Evolutionary conservation across 2,113 vertebrate genomes (phyloP).

Genomic region (Tragelaphus strepsiceros): DNA sequence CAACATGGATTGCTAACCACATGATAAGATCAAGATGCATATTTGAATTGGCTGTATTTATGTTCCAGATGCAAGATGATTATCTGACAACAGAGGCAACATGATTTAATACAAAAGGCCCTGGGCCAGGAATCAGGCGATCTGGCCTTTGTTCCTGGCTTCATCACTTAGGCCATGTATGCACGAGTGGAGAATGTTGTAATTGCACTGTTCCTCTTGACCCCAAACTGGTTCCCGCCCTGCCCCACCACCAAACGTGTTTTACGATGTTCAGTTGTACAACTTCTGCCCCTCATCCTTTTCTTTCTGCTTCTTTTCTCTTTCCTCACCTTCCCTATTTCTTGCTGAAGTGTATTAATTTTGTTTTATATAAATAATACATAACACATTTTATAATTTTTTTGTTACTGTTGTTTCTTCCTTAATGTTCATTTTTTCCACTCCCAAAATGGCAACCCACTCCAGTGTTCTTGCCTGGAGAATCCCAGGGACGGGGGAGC

Average conservation of each 20-base stretch:
- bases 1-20: slow-evolving; percentile 55
- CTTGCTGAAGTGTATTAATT: not conserved
- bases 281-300: not conserved
- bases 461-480: too few relatives aligned
- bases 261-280: not conserved
- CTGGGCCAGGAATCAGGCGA: slow-evolving; percentile 54
- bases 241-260: not conserved
- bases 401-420: not conserved
- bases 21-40: slow-evolving; percentile 72
- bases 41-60: slow-evolving; percentile 55
- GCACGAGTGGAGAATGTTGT: slow-evolving; percentile 32
- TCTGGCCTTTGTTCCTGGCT: slow-evolving; percentile 63
- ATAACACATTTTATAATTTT: not conserved
- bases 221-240: slow-evolving; percentile 32
- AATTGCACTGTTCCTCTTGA: slow-evolving; percentile 50
- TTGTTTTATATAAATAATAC: not conserved
- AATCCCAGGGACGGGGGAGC: too few relatives aligned
- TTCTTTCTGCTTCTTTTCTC: not conserved
- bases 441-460: not conserved
- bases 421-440: not conserved
- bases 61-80: slow-evolving; percentile 71
- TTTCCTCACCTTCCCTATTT: not conserved
- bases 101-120: slow-evolving; percentile 66
- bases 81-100: slow-evolving; percentile 63
- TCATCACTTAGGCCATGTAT: slow-evolving; percentile 51